Percentiles rank a stretch among this genome's conserved stretches.
phyloP scores from a whole-genome alignment of 1,140 invertebrate species.

The Hyposmocoma kahamanoa region DNA sequence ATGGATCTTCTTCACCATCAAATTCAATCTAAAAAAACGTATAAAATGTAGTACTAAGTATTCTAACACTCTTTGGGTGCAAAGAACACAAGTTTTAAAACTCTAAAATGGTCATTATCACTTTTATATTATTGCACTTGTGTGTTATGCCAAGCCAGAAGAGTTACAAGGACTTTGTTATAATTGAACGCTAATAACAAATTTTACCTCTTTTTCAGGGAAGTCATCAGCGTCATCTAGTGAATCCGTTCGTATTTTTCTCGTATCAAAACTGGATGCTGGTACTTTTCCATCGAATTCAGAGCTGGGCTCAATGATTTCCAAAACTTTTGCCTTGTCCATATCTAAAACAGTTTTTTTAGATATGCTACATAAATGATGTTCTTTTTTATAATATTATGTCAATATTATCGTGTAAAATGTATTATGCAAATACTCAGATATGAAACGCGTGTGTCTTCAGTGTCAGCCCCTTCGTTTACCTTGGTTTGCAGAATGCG shows the following conservation, averaged over 20 bases:
- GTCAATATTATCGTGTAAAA: no score
- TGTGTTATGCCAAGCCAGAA: no score
- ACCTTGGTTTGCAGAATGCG: no score
- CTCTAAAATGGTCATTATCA: not conserved
- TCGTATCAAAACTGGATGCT: slow-evolving; percentile 61
- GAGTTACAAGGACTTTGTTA: no score
- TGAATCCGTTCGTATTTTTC: slow-evolving; percentile 67
- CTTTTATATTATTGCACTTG: not conserved
- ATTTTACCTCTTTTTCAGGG: slow-evolving; percentile 66
- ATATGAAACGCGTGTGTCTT: no score
- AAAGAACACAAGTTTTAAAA: slow-evolving; percentile 1
- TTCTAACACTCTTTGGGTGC: no score
- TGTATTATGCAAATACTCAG: no score
- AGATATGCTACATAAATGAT: no score
- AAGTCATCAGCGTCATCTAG: slow-evolving; percentile 72
- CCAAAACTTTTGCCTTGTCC: slow-evolving; percentile 70
- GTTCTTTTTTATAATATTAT: no score
- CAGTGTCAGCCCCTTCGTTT: no score
- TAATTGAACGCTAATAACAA: not conserved
- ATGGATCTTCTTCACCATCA: slow-evolving; percentile 50
- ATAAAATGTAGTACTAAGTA: no score
- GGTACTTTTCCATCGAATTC: slow-evolving; percentile 59
- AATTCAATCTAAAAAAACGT: slow-evolving; percentile 55
- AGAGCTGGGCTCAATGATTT: slow-evolving; percentile 69
- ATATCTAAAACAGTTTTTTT: slow-evolving; percentile 65